A percentile compares a stretch with the other conserved stretches of the same genome.
phyloP scores from a whole-genome alignment of 2,888 invertebrate genomes.

The Drosophila affinis region DNA sequence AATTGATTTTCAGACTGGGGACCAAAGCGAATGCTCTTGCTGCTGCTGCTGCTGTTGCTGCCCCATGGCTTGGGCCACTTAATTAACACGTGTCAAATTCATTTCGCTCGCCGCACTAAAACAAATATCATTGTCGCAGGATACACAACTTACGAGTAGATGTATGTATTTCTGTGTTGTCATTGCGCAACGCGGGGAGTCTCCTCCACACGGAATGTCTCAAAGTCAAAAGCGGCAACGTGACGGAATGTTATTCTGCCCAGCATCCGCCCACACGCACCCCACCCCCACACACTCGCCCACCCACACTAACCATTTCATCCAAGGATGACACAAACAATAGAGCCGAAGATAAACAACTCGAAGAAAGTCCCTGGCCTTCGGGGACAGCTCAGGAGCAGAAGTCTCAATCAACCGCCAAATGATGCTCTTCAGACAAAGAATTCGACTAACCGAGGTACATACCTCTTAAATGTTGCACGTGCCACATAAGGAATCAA shows the following conservation, averaged over 20 bases:
- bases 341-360: neutral
- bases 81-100: constrained; percentile 73
- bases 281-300: no score
- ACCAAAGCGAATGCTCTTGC: neutral
- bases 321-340: neutral
- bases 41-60: neutral
- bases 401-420: neutral
- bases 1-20: constrained; percentile 55
- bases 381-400: no score
- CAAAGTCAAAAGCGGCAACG: constrained; percentile 40
- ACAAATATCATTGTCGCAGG: constrained; percentile 61
- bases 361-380: neutral
- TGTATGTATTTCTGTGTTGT: constrained; percentile 17
- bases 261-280: constrained; percentile 1
- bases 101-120: constrained; percentile 52
- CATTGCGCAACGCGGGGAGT: constrained; percentile 19
- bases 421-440: neutral
- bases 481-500: no score
- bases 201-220: neutral
- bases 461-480: no score
- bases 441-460: no score
- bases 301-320: constrained; percentile 24
- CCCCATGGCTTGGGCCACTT: constrained; percentile 48
- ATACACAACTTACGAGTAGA: constrained; percentile 35
- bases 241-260: constrained; percentile 34